A percentile compares a stretch with the other conserved stretches of the same genome.
Conservation (phyloP, 2,797 vertebrate genomes). For the Agapornis canus region DNA sequence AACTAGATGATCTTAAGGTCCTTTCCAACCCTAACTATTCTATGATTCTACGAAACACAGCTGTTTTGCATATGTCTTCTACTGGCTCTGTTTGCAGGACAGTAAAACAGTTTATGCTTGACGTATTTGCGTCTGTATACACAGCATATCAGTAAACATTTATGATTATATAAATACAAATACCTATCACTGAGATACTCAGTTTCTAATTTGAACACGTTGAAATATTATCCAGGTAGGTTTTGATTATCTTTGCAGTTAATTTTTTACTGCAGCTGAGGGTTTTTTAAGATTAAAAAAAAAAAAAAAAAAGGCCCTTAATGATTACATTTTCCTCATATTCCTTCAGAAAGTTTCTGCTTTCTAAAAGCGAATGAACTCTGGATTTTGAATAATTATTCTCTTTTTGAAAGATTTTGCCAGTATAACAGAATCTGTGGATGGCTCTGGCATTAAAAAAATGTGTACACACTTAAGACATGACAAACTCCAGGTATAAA, state of each 20-base stretch:
- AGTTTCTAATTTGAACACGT: neutral
- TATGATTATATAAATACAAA: neutral
- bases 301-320: neutral
- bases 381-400: constrained; percentile 16
- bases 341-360: neutral
- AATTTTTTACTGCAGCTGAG: neutral
- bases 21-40: no score
- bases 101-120: neutral
- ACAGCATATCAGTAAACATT: neutral
- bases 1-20: no score
- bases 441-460: neutral
- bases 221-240: neutral
- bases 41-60: neutral
- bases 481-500: neutral
- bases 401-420: neutral
- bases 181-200: neutral
- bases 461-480: neutral
- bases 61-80: neutral
- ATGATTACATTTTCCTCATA: neutral
- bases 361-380: constrained; percentile 26
- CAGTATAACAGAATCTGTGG: neutral
- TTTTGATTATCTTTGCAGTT: neutral
- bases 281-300: neutral
- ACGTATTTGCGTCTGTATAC: neutral
- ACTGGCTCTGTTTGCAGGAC: neutral